A percentile compares a stretch with the other conserved stretches of the same genome.
phyloP scores from a whole-genome alignment of 1,140 invertebrate species.

The Bombus turneri region DNA sequence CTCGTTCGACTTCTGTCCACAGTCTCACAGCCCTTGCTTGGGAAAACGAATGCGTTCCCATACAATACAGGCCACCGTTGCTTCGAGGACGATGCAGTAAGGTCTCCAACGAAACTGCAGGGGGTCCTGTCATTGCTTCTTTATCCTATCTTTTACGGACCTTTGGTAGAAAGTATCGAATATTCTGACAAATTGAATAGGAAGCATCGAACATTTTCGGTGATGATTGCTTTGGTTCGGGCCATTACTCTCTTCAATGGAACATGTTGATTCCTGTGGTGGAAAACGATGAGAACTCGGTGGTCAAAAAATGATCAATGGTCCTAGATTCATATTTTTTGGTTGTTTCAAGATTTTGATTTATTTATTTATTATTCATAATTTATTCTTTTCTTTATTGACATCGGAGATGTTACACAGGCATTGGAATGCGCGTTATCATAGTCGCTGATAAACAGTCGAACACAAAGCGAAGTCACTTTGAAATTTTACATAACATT shows the following conservation, averaged over 20 bases:
- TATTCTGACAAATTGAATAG: not conserved
- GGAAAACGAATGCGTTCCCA: conserved; percentile 40
- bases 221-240: not conserved
- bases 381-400: conserved; percentile 74
- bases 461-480: conserved; percentile 61
- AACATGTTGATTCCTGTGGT: not conserved
- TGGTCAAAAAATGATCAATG: not conserved
- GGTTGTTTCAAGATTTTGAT: conserved; percentile 39
- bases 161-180: not conserved
- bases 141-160: not conserved
- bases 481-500: conserved; percentile 60
- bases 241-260: not conserved
- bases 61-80: conserved; percentile 17
- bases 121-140: conserved; percentile 33
- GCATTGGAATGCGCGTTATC: conserved; percentile 76
- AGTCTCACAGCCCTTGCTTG: conserved; percentile 18
- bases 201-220: not conserved
- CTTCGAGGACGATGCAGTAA: conserved; percentile 34
- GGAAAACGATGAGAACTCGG: not conserved
- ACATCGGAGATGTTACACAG: conserved; percentile 78
- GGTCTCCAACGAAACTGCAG: conserved; percentile 24
- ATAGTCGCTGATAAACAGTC: conserved; percentile 63
- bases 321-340: not conserved
- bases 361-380: conserved; percentile 51
- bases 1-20: conserved; percentile 72